phyloP scores from a whole-genome alignment of 2,888 invertebrate species.

The Campoplex nolae region DNA sequence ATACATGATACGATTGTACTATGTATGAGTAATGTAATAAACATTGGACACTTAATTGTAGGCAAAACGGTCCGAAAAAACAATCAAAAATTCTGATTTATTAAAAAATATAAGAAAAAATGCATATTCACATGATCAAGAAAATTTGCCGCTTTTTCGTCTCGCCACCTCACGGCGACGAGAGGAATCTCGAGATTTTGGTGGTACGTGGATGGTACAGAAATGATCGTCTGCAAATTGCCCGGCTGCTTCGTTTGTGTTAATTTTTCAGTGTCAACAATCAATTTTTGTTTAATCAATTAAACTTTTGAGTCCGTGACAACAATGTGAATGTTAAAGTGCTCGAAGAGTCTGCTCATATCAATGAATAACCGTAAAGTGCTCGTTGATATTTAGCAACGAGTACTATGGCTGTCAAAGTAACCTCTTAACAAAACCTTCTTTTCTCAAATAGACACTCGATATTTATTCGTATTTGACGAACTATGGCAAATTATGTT shows the following conservation, averaged over 20 bases:
- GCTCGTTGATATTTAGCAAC: slow-evolving; percentile 7
- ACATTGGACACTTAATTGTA: slow-evolving; percentile 51
- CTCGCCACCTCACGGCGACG: slow-evolving; percentile 18
- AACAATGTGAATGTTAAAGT: neutral
- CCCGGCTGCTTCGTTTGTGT: slow-evolving; percentile 12
- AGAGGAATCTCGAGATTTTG: neutral
- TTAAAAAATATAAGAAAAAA: neutral
- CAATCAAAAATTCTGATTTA: neutral
- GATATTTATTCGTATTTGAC: neutral
- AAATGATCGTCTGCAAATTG: slow-evolving; percentile 44
- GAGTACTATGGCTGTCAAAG: slow-evolving; percentile 6
- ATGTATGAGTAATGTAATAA: slow-evolving; percentile 70
- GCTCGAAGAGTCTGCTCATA: neutral
- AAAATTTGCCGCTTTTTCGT: slow-evolving; percentile 9
- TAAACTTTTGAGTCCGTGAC: slow-evolving; percentile 4
- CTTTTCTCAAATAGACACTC: neutral
- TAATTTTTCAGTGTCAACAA: slow-evolving; percentile 11
- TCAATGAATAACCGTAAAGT: neutral
- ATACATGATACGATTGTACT: slow-evolving; percentile 59
- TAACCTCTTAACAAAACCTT: slow-evolving; percentile 15
- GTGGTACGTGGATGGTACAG: neutral
- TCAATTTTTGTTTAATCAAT: slow-evolving; percentile 4
- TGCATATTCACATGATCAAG: neutral
- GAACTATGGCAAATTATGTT: slow-evolving; percentile 82
- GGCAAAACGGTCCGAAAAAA: slow-evolving; percentile 14